phyloP scores from a whole-genome alignment of 2,888 invertebrate species.

The Unio delphinus region DNA sequence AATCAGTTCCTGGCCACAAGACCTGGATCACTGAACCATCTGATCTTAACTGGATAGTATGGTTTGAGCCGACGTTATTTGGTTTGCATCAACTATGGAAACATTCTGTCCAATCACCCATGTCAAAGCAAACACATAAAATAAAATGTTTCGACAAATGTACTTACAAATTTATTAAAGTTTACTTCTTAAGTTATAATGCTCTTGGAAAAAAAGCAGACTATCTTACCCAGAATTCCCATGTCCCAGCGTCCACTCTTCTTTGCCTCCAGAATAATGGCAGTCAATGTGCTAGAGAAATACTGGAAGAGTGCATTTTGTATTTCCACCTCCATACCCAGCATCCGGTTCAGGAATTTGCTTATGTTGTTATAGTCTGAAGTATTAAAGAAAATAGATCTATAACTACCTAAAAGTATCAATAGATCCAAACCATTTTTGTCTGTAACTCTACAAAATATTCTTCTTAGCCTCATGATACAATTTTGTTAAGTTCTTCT shows the following conservation, averaged over 20 bases:
- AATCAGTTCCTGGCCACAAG: too few relatives aligned
- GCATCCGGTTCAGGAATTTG: slow-evolving; percentile 95
- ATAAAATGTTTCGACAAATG: neutral
- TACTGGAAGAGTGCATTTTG: slow-evolving; percentile 98
- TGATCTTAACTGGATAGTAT: neutral
- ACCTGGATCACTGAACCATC: neutral
- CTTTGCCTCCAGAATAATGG: slow-evolving; percentile 93
- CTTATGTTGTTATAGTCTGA: slow-evolving; percentile 95
- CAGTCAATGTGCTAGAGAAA: slow-evolving; percentile 94
- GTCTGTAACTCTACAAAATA: too few relatives aligned
- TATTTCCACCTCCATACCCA: slow-evolving; percentile 96
- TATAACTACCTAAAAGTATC: too few relatives aligned
- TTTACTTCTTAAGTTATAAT: neutral
- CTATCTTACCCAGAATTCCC: slow-evolving; percentile 80
- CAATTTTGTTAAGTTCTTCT: too few relatives aligned
- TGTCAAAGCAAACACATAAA: neutral
- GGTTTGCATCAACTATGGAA: neutral
- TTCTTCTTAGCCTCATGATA: too few relatives aligned
- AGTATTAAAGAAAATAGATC: slow-evolving; percentile 13
- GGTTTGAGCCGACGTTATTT: too few relatives aligned
- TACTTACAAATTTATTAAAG: too few relatives aligned
- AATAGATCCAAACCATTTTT: too few relatives aligned
- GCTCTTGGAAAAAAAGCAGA: neutral
- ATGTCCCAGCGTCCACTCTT: slow-evolving; percentile 96
- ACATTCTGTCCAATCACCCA: neutral